A percentile compares a stretch with the other conserved stretches of the same genome.
Conservation (phyloP, 2,113 vertebrate genomes). For the Anser brachyrhynchus region DNA sequence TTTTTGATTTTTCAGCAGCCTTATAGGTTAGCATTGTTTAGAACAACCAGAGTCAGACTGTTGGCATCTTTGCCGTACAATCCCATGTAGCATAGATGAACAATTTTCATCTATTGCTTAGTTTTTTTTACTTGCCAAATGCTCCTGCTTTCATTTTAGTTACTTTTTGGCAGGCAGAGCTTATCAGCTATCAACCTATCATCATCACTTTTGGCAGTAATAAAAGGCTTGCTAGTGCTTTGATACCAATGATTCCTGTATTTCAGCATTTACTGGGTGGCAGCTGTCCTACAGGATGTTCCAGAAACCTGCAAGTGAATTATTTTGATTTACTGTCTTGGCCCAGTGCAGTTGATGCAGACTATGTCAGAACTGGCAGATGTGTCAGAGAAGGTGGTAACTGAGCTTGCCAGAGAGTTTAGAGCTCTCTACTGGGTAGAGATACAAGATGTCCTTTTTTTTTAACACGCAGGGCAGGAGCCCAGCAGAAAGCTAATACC, state of each 20-base stretch:
- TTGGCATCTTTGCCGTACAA: not conserved
- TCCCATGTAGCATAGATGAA: not conserved
- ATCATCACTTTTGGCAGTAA: conserved; percentile 8
- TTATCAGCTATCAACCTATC: not conserved
- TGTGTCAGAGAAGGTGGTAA: not conserved
- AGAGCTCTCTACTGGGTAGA: not conserved
- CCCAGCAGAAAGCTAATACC: not conserved
- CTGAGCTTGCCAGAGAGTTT: not conserved
- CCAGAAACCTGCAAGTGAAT: conserved; percentile 33
- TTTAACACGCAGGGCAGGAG: not conserved
- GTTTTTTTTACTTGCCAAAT: not conserved
- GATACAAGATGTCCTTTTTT: not conserved
- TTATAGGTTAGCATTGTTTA: not conserved
- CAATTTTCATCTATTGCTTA: not conserved
- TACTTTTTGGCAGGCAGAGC: conserved; percentile 22
- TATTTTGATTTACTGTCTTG: conserved; percentile 46
- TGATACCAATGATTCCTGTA: conserved; percentile 22
- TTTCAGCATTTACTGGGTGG: conserved; percentile 30
- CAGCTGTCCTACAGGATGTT: conserved; percentile 38
- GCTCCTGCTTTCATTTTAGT: not conserved
- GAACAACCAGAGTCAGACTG: not conserved
- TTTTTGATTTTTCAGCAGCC: not conserved
- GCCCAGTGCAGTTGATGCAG: conserved; percentile 6
- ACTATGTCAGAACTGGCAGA: conserved; percentile 34
- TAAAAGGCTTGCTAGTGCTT: not conserved